Evolutionary conservation across 2,888 invertebrate genomes (phyloP).

Genomic region (Diarsia rubi): DNA sequence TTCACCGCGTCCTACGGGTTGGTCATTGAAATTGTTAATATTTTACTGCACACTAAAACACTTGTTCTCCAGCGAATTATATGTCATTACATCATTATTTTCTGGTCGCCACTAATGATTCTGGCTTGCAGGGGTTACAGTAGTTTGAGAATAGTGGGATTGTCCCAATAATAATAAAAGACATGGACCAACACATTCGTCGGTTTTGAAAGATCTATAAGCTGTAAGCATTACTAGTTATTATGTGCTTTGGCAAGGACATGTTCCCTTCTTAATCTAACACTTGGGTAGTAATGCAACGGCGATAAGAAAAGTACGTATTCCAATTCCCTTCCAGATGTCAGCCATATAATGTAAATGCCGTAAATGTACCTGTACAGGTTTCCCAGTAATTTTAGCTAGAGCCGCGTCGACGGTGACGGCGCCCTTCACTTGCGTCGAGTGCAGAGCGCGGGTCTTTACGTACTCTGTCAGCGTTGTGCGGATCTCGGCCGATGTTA

Average conservation of each 20-base stretch:
- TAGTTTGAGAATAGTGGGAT: no score
- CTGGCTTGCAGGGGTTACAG: no score
- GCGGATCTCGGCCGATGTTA: conserved; percentile 92
- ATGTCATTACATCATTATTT: no score
- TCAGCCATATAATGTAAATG: neutral
- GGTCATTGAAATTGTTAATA: neutral
- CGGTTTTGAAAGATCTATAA: neutral
- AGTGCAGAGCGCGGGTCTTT: conserved; percentile 89
- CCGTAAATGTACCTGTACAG: conserved; percentile 75
- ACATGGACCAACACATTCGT: neutral
- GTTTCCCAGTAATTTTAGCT: conserved; percentile 71
- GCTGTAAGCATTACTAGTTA: neutral
- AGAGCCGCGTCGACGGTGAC: conserved; percentile 76
- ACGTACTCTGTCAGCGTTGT: conserved; percentile 94
- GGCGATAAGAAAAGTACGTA: neutral
- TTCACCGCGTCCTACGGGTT: conserved; percentile 86
- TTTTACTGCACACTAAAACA: neutral
- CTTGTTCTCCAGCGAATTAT: no score
- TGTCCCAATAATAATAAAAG: no score
- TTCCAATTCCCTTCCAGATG: neutral
- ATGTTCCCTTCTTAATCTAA: neutral
- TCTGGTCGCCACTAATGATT: no score
- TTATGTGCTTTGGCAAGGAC: neutral
- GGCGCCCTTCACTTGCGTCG: conserved; percentile 62
- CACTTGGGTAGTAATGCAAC: neutral